Evolutionary conservation across 2,797 vertebrate species (phyloP), one percentile per base, ranked within the genome.

Genomic region (Bufotes viridis): DNA sequence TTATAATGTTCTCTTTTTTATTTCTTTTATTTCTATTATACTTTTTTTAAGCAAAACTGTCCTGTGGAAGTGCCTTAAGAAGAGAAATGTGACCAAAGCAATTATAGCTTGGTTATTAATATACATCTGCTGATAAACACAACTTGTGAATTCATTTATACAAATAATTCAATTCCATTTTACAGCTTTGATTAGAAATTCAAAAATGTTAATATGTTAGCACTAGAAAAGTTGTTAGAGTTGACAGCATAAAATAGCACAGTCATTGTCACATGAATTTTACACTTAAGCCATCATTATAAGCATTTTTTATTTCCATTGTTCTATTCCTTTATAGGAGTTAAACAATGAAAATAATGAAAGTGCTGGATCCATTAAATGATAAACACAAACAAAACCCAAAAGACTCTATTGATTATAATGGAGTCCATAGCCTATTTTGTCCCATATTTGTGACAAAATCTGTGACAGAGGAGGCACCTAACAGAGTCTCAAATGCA

Each of bases 161-260:
- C 29, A 63, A 24, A 12, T 11, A 15, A 69, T 34, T 65, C 78
- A 55, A 78, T 78, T 15, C 0, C 2, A 22, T 18, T 42, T 49
- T 1, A 13, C 57, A 63, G 22, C 10, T 34, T 22, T n/a, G 13
- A 81, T 61, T 61, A 8, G 5, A 65, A 49, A 14, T 67, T 7
- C 49, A 34, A 79, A 8, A 81, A 22, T 67, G 34, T 69, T 82
- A 82, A 22, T 55, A n/a, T 69, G 81, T 82, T 67, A 81, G 34
- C 5, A 42, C 24, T 51, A 81, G 29, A 63, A 63, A 79, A 49
- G 0, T 24, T 22, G 78, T 81, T 81, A 63, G 58, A 61, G 13
- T 29, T 49, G 18, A 20, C 34, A 75, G 22, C 42, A 20, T 15
- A 72, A n/a, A 42, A 72, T 6, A 75, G 51, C 24, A 75, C 6